These are phyloP conservation scores for Passer domesticus DNA, from an alignment of 2,113 vertebrate genomes.

Conservation along the genomic window DNA sequence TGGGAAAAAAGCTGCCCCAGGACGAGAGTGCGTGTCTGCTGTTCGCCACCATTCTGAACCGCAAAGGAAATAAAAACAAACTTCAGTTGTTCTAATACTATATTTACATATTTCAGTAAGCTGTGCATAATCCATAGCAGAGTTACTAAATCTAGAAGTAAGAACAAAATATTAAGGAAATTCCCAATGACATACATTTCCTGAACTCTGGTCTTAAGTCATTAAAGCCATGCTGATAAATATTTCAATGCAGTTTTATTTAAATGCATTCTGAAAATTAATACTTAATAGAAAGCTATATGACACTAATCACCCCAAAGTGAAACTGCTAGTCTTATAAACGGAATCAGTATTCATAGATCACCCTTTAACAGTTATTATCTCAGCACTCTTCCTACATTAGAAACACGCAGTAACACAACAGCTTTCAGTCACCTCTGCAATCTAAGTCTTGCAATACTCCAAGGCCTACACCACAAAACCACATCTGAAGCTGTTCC, in stretches of 20 bases:
- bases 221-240: neutral
- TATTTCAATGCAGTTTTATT: neutral
- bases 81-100: neutral
- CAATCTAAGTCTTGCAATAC: neutral
- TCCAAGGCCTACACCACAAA: neutral
- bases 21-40: constrained; percentile 78
- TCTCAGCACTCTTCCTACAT: neutral
- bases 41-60: constrained; percentile 88
- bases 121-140: neutral
- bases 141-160: neutral
- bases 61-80: constrained; percentile 31
- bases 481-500: neutral
- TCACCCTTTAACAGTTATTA: neutral
- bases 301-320: neutral
- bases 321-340: neutral
- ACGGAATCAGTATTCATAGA: neutral
- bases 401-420: neutral
- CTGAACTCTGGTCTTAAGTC: neutral
- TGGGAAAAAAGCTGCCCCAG: constrained; percentile 84
- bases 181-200: neutral
- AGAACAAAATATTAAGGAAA: neutral
- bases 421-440: neutral
- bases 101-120: neutral
- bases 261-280: neutral
- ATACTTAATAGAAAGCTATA: neutral